Conservation (phyloP, 1,140 invertebrate species). For the Drosophila ambigua region DNA sequence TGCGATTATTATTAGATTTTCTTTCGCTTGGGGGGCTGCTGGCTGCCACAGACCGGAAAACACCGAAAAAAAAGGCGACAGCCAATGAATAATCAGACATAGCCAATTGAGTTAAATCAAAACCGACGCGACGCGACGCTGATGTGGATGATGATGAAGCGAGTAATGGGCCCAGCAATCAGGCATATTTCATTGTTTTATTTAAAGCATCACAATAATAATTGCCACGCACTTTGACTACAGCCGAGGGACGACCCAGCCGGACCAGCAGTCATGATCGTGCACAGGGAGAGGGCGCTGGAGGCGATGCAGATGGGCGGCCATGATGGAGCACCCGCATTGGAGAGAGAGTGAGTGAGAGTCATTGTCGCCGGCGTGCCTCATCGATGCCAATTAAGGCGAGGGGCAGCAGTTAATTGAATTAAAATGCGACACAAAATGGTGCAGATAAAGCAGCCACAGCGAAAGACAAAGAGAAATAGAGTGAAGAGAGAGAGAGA, state of each 20-base stretch:
- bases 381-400: constrained; percentile 63
- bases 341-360: constrained; percentile 18
- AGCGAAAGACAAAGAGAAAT: constrained; percentile 5
- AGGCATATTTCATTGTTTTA: constrained; percentile 79
- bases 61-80: constrained; percentile 55
- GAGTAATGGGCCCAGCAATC: constrained; percentile 65
- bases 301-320: background rate
- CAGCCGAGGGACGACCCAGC: constrained; percentile 1
- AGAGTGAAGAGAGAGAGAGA: background rate
- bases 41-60: constrained; percentile 66
- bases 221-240: constrained; percentile 83
- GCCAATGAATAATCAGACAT: constrained; percentile 73
- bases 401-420: constrained; percentile 69
- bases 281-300: constrained; percentile 4
- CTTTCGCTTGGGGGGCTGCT: constrained; percentile 34
- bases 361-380: constrained; percentile 37
- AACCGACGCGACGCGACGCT: constrained; percentile 60
- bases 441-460: constrained; percentile 49
- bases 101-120: constrained; percentile 78
- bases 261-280: constrained; percentile 19
- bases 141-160: constrained; percentile 31
- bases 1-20: constrained; percentile 45
- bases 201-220: constrained; percentile 76
- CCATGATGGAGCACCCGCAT: constrained; percentile 59
- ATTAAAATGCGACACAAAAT: constrained; percentile 70